Conservation (phyloP, 2,888 invertebrate species). For the Xiphydria camelus region DNA sequence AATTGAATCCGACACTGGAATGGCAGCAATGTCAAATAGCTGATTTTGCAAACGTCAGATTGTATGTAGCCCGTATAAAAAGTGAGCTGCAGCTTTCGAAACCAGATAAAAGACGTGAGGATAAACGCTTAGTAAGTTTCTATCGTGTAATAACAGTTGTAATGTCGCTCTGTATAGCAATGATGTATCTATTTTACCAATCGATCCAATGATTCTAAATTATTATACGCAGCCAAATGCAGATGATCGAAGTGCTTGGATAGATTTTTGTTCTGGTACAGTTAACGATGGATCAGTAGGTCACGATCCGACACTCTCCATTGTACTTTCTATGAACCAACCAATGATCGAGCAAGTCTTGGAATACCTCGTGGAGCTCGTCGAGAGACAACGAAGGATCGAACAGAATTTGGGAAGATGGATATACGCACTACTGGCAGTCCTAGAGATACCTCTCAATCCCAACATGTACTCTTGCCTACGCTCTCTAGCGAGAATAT, state of each 20-base stretch:
- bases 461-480: constrained; percentile 70
- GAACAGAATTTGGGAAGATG: constrained; percentile 65
- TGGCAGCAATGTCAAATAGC: constrained; percentile 74
- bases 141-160: no score
- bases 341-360: constrained; percentile 57
- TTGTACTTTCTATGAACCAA: constrained; percentile 59
- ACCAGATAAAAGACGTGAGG: constrained; percentile 22
- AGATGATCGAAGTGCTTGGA: constrained; percentile 58
- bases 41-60: constrained; percentile 68
- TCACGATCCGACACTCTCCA: constrained; percentile 51
- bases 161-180: no score
- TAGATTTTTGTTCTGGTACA: constrained; percentile 56
- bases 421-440: constrained; percentile 71
- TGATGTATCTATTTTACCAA: no score
- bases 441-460: constrained; percentile 68
- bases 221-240: constrained; percentile 52
- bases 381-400: constrained; percentile 57
- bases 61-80: constrained; percentile 57
- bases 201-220: background rate
- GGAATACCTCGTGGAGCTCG: constrained; percentile 60
- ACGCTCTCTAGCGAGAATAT: constrained; percentile 67
- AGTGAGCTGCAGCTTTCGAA: constrained; percentile 36
- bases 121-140: constrained; percentile 26
- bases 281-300: constrained; percentile 14
- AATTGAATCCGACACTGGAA: constrained; percentile 58